Conservation (phyloP, 2,888 invertebrate species). For the Tetragonula carbonaria region DNA sequence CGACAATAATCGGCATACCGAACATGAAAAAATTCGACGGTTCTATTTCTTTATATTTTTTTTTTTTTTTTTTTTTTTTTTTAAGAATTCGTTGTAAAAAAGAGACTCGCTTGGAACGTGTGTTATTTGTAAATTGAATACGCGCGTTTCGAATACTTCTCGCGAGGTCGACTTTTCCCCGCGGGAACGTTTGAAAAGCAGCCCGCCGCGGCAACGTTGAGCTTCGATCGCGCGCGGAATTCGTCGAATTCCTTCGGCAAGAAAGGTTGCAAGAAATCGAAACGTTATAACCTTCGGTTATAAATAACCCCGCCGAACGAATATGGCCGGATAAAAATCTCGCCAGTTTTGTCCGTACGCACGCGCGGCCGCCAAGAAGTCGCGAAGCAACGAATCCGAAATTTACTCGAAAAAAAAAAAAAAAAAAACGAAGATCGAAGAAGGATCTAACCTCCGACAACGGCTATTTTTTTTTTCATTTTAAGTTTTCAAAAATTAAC, state of each 20-base stretch:
- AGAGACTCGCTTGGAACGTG: neutral
- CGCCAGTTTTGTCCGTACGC: neutral
- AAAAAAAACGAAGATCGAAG: too few relatives aligned
- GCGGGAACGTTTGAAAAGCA: slow-evolving; percentile 1
- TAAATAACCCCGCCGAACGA: slow-evolving; percentile 4
- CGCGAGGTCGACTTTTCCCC: neutral
- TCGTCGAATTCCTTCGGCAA: neutral
- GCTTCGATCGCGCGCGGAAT: slow-evolving; percentile 1
- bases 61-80: neutral
- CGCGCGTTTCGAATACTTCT: slow-evolving; percentile 10
- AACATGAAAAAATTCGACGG: too few relatives aligned
- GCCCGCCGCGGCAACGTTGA: neutral
- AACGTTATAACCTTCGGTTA: neutral
- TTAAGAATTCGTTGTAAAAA: neutral
- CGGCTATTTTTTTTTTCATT: too few relatives aligned
- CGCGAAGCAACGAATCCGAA: too few relatives aligned
- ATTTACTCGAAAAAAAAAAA: too few relatives aligned
- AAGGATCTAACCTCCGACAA: too few relatives aligned
- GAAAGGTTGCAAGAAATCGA: slow-evolving; percentile 4
- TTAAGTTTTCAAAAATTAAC: too few relatives aligned
- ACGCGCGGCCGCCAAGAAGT: too few relatives aligned
- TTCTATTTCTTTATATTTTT: too few relatives aligned
- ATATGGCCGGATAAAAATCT: slow-evolving; percentile 2
- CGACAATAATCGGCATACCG: too few relatives aligned
- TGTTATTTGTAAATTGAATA: slow-evolving; percentile 14